These are phyloP conservation scores for Caradrina kadenii DNA, from an alignment of 2,888 invertebrate genomes.

Conservation along the genomic window DNA sequence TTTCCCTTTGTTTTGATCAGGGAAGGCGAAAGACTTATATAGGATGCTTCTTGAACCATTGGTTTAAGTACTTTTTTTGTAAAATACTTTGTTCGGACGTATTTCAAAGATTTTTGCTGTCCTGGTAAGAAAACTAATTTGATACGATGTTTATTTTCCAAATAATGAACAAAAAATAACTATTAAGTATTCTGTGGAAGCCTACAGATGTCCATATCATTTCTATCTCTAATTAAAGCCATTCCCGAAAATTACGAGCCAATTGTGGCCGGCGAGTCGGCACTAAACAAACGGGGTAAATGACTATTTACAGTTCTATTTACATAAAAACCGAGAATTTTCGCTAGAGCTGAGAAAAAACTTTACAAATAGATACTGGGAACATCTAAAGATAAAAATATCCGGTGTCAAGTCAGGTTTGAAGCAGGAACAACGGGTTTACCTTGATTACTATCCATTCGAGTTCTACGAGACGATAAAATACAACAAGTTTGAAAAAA, in stretches of 20 bases:
- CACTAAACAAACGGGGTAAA: conserved; percentile 23
- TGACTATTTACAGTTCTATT: conserved; percentile 23
- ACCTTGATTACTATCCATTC: conserved; percentile 42
- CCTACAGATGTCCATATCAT: not conserved
- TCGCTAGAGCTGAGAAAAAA: conserved; percentile 14
- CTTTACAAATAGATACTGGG: not conserved
- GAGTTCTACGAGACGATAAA: conserved; percentile 13
- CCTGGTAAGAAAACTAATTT: too few species aligned
- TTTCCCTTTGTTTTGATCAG: conserved; percentile 10
- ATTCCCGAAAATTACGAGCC: conserved; percentile 1
- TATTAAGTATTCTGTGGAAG: not conserved
- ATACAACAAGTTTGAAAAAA: conserved; percentile 27
- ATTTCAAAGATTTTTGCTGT: too few species aligned
- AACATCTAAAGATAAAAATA: conserved; percentile 22
- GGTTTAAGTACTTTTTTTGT: too few species aligned
- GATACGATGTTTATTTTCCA: too few species aligned
- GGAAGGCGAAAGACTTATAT: not conserved
- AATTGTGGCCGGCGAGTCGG: conserved; percentile 5
- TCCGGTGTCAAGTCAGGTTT: conserved; percentile 20
- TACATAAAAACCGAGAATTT: conserved; percentile 19
- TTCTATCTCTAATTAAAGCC: not conserved
- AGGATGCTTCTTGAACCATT: not conserved
- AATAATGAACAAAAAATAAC: too few species aligned
- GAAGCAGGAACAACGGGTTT: conserved; percentile 40
- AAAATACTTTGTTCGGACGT: not conserved